Evolutionary conservation across 2,888 invertebrate species (phyloP), one percentile per base, ranked within the genome.

Genomic region (Pharmacophagus antenor): DNA sequence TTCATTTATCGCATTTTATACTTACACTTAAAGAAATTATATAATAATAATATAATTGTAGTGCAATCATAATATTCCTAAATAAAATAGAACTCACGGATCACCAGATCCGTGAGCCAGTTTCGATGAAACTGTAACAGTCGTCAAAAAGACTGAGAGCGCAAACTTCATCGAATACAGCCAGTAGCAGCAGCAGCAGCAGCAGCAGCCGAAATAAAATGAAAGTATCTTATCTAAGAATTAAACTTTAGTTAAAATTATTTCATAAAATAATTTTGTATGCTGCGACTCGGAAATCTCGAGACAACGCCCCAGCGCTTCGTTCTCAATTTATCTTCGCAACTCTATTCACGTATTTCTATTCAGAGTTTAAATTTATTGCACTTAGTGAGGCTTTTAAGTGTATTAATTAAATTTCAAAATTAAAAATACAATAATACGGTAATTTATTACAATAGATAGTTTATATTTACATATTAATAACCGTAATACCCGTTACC

Each of bases 311-410:
- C 1, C 23, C 44, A 18, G 22, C 25, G 42, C 44, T 56, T 42
- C 50, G 50, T 57, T 25, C 44, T 37, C 51, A 46, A 58, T 58
- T 58, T 51, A 58, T 51, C 50, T 58, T 21, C 44, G 1, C 27
- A 15, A 22, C 31, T 52, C 51, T 51, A 58, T 58, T 58, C 51
- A 52, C 46, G 18, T 18, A 37, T 37, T 37, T 25, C 31, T 21
- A 31, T 52, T 57, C 51, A 18, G 18, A 12, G 22, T 58, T 46
- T 31, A 58, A 46, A 58, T 57, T 50, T 25, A 20, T 10, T 51
- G 57, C 57, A 52, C 27, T 51, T 58, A 22, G 37, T 15, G 37
- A 37, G 4, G 15, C 37, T 8, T 8, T 37, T 37, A n/a, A 5
- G n/a, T 37, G 37, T n/a, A 37, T n/a, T 37, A 37, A 37, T 37